Percentiles rank a stretch among this genome's conserved stretches.
Conservation (phyloP, 2,113 vertebrate genomes). For the Chaetura pelagica region DNA sequence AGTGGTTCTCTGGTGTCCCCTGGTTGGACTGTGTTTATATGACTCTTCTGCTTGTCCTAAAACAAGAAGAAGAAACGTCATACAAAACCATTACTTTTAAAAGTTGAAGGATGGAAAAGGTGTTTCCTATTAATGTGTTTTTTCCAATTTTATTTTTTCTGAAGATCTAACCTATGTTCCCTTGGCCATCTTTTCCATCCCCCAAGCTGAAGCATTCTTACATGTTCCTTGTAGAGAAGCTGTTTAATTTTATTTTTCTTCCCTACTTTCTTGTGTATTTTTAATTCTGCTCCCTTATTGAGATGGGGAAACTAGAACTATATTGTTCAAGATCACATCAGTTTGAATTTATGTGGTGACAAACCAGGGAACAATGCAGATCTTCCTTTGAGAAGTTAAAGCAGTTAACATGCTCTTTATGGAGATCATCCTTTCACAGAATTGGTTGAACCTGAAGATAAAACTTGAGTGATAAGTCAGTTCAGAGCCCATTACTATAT, state of each 20-base stretch:
- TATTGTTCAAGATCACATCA: not conserved
- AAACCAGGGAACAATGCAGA: not conserved
- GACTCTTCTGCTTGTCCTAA: not conserved
- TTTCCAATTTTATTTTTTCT: not conserved
- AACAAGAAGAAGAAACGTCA: not conserved
- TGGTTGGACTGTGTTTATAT: not conserved
- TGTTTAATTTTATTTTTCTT: not conserved
- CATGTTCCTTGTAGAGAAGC: not conserved
- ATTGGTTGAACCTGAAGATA: not conserved
- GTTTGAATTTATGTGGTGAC: not conserved
- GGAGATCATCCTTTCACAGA: not conserved
- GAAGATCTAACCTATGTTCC: not conserved
- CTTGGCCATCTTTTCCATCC: not conserved
- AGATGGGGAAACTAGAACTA: not conserved
- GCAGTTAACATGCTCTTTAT: not conserved
- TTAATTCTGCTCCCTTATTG: not conserved
- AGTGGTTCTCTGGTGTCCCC: not conserved
- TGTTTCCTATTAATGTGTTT: not conserved
- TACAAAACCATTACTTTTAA: not conserved
- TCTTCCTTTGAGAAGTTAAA: not conserved
- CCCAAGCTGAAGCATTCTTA: not conserved
- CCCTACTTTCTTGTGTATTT: not conserved
- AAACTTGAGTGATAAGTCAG: not conserved
- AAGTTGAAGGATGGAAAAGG: not conserved
- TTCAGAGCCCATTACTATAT: not conserved